Conservation (phyloP, 1,140 invertebrate genomes). For the Drosophila ambigua region DNA sequence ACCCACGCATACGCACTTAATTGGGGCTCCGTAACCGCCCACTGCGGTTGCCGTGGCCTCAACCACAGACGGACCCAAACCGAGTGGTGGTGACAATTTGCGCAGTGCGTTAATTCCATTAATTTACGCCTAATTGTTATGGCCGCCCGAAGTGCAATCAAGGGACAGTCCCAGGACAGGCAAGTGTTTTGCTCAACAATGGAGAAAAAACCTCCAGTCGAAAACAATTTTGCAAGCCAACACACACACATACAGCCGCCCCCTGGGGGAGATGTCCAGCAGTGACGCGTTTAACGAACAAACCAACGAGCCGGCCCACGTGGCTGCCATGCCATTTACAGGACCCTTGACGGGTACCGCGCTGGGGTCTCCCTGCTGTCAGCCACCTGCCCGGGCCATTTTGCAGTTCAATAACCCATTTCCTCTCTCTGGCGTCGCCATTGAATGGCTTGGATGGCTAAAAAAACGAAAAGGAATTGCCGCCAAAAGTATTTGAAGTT, state of each 20-base stretch:
- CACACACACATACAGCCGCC: neutral
- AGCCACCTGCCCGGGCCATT: constrained; percentile 45
- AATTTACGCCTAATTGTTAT: constrained; percentile 79
- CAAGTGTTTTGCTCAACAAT: constrained; percentile 39
- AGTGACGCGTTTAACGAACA: constrained; percentile 45
- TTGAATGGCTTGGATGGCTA: neutral
- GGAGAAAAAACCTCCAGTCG: constrained; percentile 6
- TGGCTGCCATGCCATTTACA: constrained; percentile 33
- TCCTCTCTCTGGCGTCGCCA: constrained; percentile 7
- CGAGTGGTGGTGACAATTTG: constrained; percentile 57
- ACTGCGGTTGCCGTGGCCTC: constrained; percentile 5
- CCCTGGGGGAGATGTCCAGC: constrained; percentile 34
- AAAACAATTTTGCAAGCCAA: constrained; percentile 47
- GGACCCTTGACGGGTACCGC: constrained; percentile 20
- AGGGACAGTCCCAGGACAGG: constrained; percentile 29
- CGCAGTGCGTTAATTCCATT: constrained; percentile 74
- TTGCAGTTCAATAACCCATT: constrained; percentile 69
- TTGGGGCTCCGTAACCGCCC: constrained; percentile 13
- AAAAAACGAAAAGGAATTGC: constrained; percentile 19
- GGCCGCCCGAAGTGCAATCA: constrained; percentile 76
- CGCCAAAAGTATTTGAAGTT: constrained; percentile 27
- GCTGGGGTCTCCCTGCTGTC: constrained; percentile 21
- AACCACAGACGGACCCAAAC: constrained; percentile 7
- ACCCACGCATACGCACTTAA: constrained; percentile 12
- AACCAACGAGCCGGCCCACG: constrained; percentile 13